Percentiles rank a stretch among this genome's conserved stretches.
These are phyloP conservation scores for Pteronotus mesoamericanus DNA, from an alignment of 2,797 vertebrate genomes.

Conservation along the genomic window DNA sequence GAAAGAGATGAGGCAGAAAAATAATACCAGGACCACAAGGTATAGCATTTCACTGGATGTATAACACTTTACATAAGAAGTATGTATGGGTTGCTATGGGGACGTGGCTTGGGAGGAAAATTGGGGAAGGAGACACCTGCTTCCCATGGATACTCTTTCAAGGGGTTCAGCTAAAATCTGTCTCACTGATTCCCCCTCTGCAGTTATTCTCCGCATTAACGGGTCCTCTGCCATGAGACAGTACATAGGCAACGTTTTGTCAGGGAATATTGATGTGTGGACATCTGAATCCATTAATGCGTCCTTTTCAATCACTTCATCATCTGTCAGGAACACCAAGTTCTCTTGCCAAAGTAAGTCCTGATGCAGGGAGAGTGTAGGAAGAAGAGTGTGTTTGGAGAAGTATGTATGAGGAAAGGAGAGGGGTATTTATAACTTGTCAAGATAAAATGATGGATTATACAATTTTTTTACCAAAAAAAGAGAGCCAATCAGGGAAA, in stretches of 20 bases:
- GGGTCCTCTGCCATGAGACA: not conserved
- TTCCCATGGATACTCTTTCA: not conserved
- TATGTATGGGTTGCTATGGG: not conserved
- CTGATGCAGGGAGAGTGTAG: not conserved
- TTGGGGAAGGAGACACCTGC: not conserved
- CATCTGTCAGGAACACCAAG: conserved; percentile 26
- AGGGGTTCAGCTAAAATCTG: not conserved
- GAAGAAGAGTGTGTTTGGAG: not conserved
- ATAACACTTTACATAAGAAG: not conserved
- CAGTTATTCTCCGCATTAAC: not conserved
- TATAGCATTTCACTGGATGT: not conserved
- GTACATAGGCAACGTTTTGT: not conserved
- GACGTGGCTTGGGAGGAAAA: accelerated
- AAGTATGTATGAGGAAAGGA: not conserved
- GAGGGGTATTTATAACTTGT: not conserved
- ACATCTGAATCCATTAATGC: conserved; percentile 38
- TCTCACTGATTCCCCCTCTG: not conserved
- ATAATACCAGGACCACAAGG: not conserved
- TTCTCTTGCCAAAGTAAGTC: conserved; percentile 19
- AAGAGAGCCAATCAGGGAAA: not conserved
- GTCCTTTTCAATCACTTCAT: not conserved
- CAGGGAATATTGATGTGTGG: not conserved
- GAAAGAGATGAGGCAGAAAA: not conserved
- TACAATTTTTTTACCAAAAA: not conserved
- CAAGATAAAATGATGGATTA: not conserved